phyloP scores from a whole-genome alignment of 1,140 invertebrate genomes.

The Macrobrachium nipponense region DNA sequence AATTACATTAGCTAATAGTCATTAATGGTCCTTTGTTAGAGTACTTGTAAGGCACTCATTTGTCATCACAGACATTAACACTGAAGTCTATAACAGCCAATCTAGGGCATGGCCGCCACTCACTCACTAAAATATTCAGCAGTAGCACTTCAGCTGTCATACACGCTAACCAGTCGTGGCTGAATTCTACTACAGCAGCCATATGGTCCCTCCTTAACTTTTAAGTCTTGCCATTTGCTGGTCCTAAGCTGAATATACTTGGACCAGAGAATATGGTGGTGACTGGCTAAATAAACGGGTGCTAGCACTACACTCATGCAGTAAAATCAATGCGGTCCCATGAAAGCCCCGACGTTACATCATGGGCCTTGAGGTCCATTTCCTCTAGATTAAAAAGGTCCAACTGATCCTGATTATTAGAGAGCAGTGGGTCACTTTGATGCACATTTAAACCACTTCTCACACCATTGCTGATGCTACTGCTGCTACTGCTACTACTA shows the following conservation, averaged over 20 bases:
- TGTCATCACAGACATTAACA: conserved; percentile 51
- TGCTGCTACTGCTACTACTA: conserved; percentile 38
- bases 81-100: conserved; percentile 26
- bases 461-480: conserved; percentile 15
- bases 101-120: conserved; percentile 27
- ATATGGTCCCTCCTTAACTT: conserved; percentile 33
- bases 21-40: conserved; percentile 50
- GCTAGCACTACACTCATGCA: conserved; percentile 33
- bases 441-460: conserved; percentile 33
- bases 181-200: conserved; percentile 30
- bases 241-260: conserved; percentile 22
- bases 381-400: conserved; percentile 61
- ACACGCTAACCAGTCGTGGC: conserved; percentile 26
- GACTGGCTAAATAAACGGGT: conserved; percentile 13
- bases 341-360: conserved; percentile 46
- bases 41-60: conserved; percentile 48
- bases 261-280: conserved; percentile 27
- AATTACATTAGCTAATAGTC: background rate
- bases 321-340: conserved; percentile 59
- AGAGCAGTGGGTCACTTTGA: conserved; percentile 63
- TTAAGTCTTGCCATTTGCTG: conserved; percentile 22
- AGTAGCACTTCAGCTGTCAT: conserved; percentile 35
- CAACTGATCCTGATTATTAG: conserved; percentile 55
- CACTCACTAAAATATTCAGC: conserved; percentile 15
- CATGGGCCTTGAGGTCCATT: conserved; percentile 58